These are phyloP conservation scores for Megalops cyprinoides DNA, from an alignment of 2,797 vertebrate genomes.

Conservation along the genomic window DNA sequence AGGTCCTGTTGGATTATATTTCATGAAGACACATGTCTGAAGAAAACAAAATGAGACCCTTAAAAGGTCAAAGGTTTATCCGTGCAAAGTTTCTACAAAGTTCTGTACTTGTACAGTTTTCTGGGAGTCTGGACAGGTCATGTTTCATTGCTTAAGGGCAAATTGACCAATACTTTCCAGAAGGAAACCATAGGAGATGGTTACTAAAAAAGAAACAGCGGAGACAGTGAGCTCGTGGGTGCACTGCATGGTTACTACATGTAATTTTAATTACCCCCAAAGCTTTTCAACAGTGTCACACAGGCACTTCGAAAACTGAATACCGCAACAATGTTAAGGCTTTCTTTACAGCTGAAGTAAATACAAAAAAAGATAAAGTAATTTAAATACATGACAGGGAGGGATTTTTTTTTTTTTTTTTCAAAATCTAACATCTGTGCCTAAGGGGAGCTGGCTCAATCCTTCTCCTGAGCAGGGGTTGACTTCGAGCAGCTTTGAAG, in stretches of 20 bases:
- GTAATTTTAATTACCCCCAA: neutral
- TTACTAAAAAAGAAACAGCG: neutral
- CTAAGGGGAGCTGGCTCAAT: neutral
- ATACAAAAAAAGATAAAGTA: neutral
- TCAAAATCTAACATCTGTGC: neutral
- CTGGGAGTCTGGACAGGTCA: no score
- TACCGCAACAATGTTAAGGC: neutral
- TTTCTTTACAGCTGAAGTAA: neutral
- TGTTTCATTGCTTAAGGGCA: neutral
- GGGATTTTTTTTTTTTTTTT: no score
- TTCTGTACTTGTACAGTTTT: no score
- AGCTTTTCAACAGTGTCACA: neutral
- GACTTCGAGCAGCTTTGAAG: neutral
- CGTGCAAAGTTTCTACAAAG: no score
- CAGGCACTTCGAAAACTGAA: no score
- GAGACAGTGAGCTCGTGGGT: neutral
- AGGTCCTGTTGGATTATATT: neutral
- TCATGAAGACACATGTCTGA: neutral
- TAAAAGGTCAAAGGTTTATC: neutral
- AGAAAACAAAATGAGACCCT: neutral
- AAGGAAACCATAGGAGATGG: neutral
- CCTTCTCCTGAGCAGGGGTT: neutral
- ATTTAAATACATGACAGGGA: no score
- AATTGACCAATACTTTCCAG: neutral
- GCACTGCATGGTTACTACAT: no score